These are phyloP conservation scores for Mantis religiosa DNA, from an alignment of 2,888 invertebrate genomes.

Conservation along the genomic window DNA sequence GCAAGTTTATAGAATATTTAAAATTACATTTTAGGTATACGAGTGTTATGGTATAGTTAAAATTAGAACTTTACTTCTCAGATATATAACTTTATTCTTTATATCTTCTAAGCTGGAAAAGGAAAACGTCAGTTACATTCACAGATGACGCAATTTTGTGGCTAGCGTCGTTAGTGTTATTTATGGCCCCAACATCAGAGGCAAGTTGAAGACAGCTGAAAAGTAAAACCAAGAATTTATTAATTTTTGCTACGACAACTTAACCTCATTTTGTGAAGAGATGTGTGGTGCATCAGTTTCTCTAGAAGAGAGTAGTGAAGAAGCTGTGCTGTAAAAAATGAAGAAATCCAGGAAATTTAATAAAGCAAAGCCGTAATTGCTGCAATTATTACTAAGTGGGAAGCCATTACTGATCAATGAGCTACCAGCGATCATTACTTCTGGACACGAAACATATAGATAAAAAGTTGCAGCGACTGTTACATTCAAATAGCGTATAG, in stretches of 20 bases:
- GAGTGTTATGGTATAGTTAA: too few species aligned
- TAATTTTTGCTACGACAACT: not conserved
- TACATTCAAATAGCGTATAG: not conserved
- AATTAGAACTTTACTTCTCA: too few species aligned
- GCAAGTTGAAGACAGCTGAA: not conserved
- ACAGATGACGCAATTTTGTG: too few species aligned
- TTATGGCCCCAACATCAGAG: too few species aligned
- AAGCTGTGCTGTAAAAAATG: not conserved
- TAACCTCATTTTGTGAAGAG: not conserved
- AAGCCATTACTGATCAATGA: not conserved
- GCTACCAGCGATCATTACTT: not conserved
- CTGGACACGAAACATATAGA: not conserved
- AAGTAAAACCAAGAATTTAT: not conserved
- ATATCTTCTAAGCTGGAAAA: too few species aligned
- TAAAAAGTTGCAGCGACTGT: not conserved
- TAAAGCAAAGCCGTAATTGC: not conserved
- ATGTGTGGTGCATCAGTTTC: not conserved
- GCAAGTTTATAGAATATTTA: too few species aligned
- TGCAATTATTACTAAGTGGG: not conserved
- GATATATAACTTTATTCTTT: too few species aligned
- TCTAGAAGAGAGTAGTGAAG: not conserved
- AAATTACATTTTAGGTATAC: too few species aligned
- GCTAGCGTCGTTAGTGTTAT: too few species aligned
- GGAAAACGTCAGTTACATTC: too few species aligned
- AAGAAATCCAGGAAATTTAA: not conserved